Base-by-base conservation (phyloP, 2,888 invertebrate genomes). In the Argyra leucocephala region DNA sequence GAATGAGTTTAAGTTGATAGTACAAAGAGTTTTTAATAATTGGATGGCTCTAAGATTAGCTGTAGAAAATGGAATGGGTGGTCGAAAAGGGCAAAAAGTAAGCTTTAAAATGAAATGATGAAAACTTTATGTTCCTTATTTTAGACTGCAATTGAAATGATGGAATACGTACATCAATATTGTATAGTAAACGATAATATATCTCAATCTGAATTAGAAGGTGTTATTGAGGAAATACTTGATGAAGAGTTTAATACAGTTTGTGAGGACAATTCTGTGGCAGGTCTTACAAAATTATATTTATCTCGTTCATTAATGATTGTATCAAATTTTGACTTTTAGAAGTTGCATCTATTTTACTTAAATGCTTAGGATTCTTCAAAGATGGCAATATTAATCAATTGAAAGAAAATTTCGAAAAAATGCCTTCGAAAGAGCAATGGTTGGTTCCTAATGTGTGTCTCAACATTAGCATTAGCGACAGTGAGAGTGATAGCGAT, bases 21-120 rank as follows among this genome's bases (percentile, higher is more conserved):
- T 89, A 9, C 85, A 88, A 73, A 82, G 84, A 72, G 82, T 89
- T 62, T 84, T 89, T 66, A 87, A 85, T 72, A 87, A 87, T 73
- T 89, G 89, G 89, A 86, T 87, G 22, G 88, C 86, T 6, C 75
- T 89, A 31, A 85, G 85, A 71, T 76, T 89, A 31, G 88, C 88
- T 37, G 88, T 89, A 0, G 88, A 89, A 76, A 87, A 89, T 83
- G 86, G 86, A 70, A 86, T 87, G 86, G 88, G 86, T 37, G 87
- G 88, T 23, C 84, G 85, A 22, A 84, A 86, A 71, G 86, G 88
- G 60, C 85, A 84, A 80, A 83, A 88, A 80, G 88, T 87, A 78
- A 68, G 66, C 61, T 22, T 10, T 4, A 7, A 31, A 7, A 31
- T n/a, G 24, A 5, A 64, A 67, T 22, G 21, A 37, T 22, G n/a